Percentiles rank a stretch among this genome's conserved stretches.
Evolutionary conservation across 2,797 vertebrate species (phyloP).

Genomic region (Setipinna tenuifilis): DNA sequence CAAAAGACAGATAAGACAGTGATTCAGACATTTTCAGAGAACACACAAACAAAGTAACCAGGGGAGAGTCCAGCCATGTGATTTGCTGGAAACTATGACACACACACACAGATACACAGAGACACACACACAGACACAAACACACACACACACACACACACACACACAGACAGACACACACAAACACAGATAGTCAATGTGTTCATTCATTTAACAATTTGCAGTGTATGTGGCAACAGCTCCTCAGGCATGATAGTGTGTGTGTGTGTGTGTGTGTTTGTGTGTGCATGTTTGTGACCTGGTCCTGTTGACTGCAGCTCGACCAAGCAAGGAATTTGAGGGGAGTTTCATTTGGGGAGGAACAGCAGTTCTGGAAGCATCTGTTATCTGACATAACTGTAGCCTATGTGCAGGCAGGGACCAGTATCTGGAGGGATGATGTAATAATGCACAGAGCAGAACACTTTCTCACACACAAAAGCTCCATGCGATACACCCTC

Average conservation of each 20-base stretch:
- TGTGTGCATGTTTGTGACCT: not conserved
- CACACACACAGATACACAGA: not conserved
- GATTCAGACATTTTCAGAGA: not conserved
- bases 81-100: not conserved
- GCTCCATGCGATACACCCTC: not conserved
- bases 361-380: not conserved
- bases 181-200: slow-evolving; percentile 3
- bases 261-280: too few species aligned
- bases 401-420: slow-evolving; percentile 14
- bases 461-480: slow-evolving; percentile 17
- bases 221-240: not conserved
- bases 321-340: not conserved
- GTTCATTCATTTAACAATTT: not conserved
- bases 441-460: not conserved
- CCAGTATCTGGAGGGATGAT: slow-evolving; percentile 8
- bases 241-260: not conserved
- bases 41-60: not conserved
- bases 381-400: slow-evolving; percentile 13
- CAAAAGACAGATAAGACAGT: slow-evolving; percentile 12
- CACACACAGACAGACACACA: not conserved
- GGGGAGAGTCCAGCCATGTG: slow-evolving; percentile 9
- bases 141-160: slow-evolving; percentile 21
- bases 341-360: not conserved
- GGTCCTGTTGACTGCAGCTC: not conserved
- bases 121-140: not conserved